Base-by-base conservation (phyloP, 2,113 vertebrate genomes). In the Sakesphorus luctuosus region DNA sequence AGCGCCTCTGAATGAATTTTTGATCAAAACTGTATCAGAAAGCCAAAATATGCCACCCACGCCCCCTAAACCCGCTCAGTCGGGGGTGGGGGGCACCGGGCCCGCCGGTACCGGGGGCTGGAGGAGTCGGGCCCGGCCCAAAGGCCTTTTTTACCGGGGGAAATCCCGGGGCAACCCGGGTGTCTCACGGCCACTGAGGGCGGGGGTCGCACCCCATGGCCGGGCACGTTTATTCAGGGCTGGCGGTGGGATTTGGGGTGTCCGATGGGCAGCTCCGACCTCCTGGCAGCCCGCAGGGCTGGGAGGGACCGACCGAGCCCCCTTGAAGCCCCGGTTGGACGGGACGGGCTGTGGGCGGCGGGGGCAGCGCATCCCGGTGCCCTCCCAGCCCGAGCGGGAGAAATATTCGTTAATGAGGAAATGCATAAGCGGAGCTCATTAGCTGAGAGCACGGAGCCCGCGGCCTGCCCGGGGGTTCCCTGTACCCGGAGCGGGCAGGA, bases 11-110 rank as follows among this genome's bases (percentile, higher is more conserved):
- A 74, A 94, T 95, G 91, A 89, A 95, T 96, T 96, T 96, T 96
- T 96, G 62, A 96, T 96, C 93, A 95, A 96, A 96, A 96, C 86
- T 10, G 59, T 83, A 66, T 63, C 91, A 40, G 9, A 56, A 69
- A 93, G 15, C 65, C 93, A 73, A 94, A 96, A 94, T 58, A 59
- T 3, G 9, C 25, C 21, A 6, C 47, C 9, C 52, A 19, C 53
- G 18, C 18, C 19, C 6, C 33, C 33, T 11, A 47, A 82, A 29
- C 6, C 24, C 35, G 12, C 10, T 2, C 33, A 17, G 6, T 20
- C 19, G 40, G 12, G 18, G 38, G 1, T 5, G 52, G 11, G 36
- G 50, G 40, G 4, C 10, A 56, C 36, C 5, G 50, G 18, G 2
- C 20, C 47, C 23, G 8, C 13, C n/a, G 68, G 58, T 63, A 84